Evolutionary conservation across 1,140 invertebrate genomes (phyloP).

Genomic region (Maconellicoccus hirsutus): DNA sequence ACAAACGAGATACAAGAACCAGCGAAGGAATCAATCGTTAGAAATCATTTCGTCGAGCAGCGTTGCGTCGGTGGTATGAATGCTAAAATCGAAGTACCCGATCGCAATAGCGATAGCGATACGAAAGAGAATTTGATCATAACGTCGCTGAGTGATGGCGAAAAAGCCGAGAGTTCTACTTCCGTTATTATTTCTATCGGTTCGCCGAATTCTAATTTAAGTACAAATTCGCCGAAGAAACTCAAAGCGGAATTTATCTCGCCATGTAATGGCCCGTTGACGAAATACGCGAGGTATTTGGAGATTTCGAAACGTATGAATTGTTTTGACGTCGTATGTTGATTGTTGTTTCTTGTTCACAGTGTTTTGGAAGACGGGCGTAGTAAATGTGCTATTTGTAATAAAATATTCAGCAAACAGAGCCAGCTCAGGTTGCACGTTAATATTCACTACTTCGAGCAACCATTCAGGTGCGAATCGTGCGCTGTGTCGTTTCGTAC

Average conservation of each 20-base stretch:
- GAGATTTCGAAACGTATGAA: no score
- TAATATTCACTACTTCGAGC: slow-evolving; percentile 92
- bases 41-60: background rate
- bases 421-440: slow-evolving; percentile 82
- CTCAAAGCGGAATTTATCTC: slow-evolving; percentile 41
- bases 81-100: background rate
- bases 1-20: background rate
- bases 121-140: background rate
- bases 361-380: slow-evolving; percentile 61
- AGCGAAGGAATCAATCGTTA: background rate
- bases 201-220: background rate
- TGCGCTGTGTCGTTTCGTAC: slow-evolving; percentile 84
- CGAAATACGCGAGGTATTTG: slow-evolving; percentile 37
- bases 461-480: slow-evolving; percentile 79
- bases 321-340: no score
- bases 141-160: background rate
- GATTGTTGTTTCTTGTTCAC: background rate
- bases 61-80: slow-evolving; percentile 23
- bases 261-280: slow-evolving; percentile 35
- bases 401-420: slow-evolving; percentile 79
- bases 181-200: background rate
- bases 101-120: background rate
- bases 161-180: background rate
- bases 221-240: slow-evolving; percentile 28
- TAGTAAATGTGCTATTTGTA: slow-evolving; percentile 75